Conservation (phyloP, 2,888 invertebrate genomes). For the Yponomeuta cagnagella region DNA sequence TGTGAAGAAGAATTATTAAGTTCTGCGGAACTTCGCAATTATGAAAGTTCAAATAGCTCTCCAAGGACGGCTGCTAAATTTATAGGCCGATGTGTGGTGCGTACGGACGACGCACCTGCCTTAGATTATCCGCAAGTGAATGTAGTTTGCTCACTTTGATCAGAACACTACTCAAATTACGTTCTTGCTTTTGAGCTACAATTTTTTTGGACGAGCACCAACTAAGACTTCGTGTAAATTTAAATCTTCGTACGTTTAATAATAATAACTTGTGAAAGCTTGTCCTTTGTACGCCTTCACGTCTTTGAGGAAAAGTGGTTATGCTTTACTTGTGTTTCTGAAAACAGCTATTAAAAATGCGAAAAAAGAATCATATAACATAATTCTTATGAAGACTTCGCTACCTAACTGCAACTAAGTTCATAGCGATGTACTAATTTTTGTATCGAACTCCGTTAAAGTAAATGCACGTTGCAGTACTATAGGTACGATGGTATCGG, state of each 20-base stretch:
- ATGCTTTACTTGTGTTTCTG: slow-evolving; percentile 39
- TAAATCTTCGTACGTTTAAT: background rate
- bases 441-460: too few relatives aligned
- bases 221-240: background rate
- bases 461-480: too few relatives aligned
- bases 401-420: too few relatives aligned
- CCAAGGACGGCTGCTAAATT: slow-evolving; percentile 71
- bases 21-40: slow-evolving; percentile 74
- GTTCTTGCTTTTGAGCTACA: background rate
- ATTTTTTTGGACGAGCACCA: background rate
- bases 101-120: slow-evolving; percentile 28
- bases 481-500: too few relatives aligned
- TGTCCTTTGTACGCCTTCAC: background rate
- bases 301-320: background rate
- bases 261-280: background rate
- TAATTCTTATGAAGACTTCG: too few relatives aligned
- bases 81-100: slow-evolving; percentile 67
- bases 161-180: background rate
- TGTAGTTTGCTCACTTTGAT: slow-evolving; percentile 11
- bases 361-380: too few relatives aligned
- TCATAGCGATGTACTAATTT: too few relatives aligned
- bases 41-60: slow-evolving; percentile 76
- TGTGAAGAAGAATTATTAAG: slow-evolving; percentile 76
- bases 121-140: slow-evolving; percentile 13
- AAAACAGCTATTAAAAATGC: slow-evolving; percentile 24